phyloP scores from a whole-genome alignment of 2,797 vertebrate genomes.

The Enteromius anoplus region DNA sequence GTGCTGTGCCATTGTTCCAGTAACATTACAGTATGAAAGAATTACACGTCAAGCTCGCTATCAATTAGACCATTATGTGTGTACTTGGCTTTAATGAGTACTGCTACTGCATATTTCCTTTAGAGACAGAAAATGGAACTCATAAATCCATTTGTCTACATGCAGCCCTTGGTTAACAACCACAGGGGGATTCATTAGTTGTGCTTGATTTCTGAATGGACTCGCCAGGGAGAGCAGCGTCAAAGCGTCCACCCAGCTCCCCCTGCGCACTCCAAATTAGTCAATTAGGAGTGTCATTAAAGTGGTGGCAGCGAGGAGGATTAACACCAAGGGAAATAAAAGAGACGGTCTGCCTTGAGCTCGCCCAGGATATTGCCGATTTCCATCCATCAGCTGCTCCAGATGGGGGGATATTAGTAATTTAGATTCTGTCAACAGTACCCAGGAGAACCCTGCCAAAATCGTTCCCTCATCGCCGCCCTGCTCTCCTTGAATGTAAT shows the following conservation, averaged over 20 bases:
- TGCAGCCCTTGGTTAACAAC: constrained; percentile 51
- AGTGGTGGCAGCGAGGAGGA: constrained; percentile 56
- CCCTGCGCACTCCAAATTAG: constrained; percentile 61
- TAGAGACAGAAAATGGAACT: constrained; percentile 44
- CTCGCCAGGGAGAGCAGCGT: constrained; percentile 52
- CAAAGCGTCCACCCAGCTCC: constrained; percentile 52
- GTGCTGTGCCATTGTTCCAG: constrained; percentile 14
- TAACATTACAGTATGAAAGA: constrained; percentile 20
- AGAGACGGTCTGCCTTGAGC: constrained; percentile 60
- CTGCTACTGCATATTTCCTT: constrained; percentile 35
- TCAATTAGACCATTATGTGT: constrained; percentile 48
- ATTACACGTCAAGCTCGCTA: constrained; percentile 23
- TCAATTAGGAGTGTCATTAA: constrained; percentile 66
- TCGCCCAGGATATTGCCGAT: constrained; percentile 61
- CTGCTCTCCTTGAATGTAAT: constrained; percentile 59
- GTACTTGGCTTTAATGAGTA: constrained; percentile 48
- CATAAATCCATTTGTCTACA: constrained; percentile 53
- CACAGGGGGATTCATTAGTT: constrained; percentile 59
- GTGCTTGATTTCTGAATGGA: constrained; percentile 57
- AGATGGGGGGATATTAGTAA: constrained; percentile 64
- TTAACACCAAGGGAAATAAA: constrained; percentile 65
- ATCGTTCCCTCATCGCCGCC: constrained; percentile 56
- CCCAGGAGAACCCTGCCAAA: constrained; percentile 63
- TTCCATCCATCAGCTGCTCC: constrained; percentile 63
- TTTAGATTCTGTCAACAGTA: constrained; percentile 67